A percentile compares a stretch with the other conserved stretches of the same genome.
phyloP scores from a whole-genome alignment of 2,797 vertebrate genomes.

The Mus minutoides region DNA sequence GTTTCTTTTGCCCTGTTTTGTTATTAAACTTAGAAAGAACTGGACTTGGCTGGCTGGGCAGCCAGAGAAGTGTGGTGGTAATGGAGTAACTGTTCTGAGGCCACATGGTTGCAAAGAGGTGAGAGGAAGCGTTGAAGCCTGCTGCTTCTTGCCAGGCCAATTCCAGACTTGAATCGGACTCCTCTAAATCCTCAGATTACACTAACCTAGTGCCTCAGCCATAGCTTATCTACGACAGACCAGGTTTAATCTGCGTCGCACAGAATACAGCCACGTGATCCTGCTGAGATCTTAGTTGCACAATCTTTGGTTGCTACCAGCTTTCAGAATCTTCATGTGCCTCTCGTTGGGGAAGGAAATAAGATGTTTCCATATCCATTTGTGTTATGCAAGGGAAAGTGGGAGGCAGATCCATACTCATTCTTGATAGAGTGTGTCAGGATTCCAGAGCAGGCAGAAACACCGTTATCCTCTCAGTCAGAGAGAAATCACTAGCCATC shows the following conservation, averaged over 20 bases:
- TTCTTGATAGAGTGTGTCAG: background rate
- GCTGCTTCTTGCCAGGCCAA: background rate
- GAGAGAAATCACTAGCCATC: background rate
- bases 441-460: background rate
- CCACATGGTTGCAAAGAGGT: no score
- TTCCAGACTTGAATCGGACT: background rate
- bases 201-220: background rate
- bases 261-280: background rate
- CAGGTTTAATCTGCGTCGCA: background rate
- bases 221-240: background rate
- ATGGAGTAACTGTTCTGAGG: background rate
- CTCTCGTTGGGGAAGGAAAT: background rate
- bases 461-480: background rate
- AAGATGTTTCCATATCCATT: background rate
- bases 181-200: background rate
- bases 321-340: background rate
- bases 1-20: background rate
- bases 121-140: background rate
- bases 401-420: background rate
- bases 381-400: background rate
- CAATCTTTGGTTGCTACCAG: conserved; percentile 34
- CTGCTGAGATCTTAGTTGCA: background rate
- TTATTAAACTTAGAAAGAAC: background rate
- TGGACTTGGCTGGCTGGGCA: background rate
- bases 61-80: background rate